Evolutionary conservation across 2,113 vertebrate species (phyloP), one percentile per base, ranked within the genome.

Genomic region (Eonycteris spelaea): DNA sequence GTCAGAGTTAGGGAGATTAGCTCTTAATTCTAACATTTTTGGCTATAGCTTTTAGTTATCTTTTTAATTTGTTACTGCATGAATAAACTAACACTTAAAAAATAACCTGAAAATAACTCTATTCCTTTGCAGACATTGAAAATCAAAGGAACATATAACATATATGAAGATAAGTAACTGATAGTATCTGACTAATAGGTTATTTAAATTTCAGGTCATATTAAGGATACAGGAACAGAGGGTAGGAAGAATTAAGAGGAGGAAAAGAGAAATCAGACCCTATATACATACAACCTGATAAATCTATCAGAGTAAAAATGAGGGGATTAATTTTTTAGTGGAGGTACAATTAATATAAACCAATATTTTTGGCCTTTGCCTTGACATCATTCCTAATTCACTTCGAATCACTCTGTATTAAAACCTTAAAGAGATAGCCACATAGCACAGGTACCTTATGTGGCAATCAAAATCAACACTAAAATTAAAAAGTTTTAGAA

Each of bases 401-500:
- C 22, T 94, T 10, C 82, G 61, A 93, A 85, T 38, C 55, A 77
- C 35, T 92, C 61, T 74, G 24, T 48, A 88, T 7, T 85, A 28
- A 97, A 90, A 79, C 87, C 70, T 55, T 40, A 33, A 88, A 48
- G 15, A 63, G 10, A 67, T 15, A 75, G 33, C 7, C 13, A 6
- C 45, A 35, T 21, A 67, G 33, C 13, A 80, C 14, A 28, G 40
- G 30, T 90, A 19, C 45, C 15, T 75, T 33, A 78, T 48, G 51
- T 68, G 63, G 53, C 43, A 57, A 51, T 61, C 65, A 61, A 97
- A 84, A 70, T 71, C 59, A 85, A 70, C n/a, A 85, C 43, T 38
- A 63, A 82, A 95, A 78, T n/a, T 68, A 30, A 38, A 63, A 93
- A 53, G 40, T 80, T 82, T 43, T 48, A 93, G 61, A 85, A 97